Base-by-base conservation (phyloP, 1,140 invertebrate species). In the Leptinotarsa undecemlineata region DNA sequence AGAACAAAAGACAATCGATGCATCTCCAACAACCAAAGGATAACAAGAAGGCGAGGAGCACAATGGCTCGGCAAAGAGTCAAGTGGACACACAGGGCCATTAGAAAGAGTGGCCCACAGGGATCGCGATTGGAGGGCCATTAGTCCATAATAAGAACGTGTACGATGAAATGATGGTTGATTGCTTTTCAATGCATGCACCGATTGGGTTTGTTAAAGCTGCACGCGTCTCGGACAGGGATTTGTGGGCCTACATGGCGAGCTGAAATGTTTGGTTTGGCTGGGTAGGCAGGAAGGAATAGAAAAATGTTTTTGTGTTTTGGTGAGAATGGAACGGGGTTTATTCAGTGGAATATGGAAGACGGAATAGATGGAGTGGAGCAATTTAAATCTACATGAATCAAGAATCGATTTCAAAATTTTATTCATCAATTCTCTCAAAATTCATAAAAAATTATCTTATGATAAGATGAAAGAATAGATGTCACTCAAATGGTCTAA, bases 71-170 rank as follows among this genome's bases (percentile, higher is more conserved):
- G 21, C 14, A 67, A 67, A 23, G 19, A 67, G 64, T 67, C 64
- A 67, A 67, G 64, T 67, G 64, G 64, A 67, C 64, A 67, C 64
- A 67, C 64, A 67, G 64, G 19, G 26, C 64, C 51, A 67, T 67
- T 67, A 67, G 64, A 67, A 67, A 42, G 42, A 67, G 64, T 26
- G 23, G 64, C 42, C 64, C 64, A 67, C 64, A 42, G 21, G 23
- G 64, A 42, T 23, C 64, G 23, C 64, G 23, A 42, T 26, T 67
- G 64, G 64, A 67, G 64, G 64, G 64, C 64, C 64, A 67, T 67
- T 67, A 67, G 64, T 23, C 26, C 21, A 26, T 67, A 67, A 67
- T 42, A 67, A 67, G 64, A 42, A 26, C 64, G 64, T 23, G 64
- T 42, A 42, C 64, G 64, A 42, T 26, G 23, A 67, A 42, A 23